Conservation (phyloP, 2,797 vertebrate species). For the Pseudomugil gertrudae region DNA sequence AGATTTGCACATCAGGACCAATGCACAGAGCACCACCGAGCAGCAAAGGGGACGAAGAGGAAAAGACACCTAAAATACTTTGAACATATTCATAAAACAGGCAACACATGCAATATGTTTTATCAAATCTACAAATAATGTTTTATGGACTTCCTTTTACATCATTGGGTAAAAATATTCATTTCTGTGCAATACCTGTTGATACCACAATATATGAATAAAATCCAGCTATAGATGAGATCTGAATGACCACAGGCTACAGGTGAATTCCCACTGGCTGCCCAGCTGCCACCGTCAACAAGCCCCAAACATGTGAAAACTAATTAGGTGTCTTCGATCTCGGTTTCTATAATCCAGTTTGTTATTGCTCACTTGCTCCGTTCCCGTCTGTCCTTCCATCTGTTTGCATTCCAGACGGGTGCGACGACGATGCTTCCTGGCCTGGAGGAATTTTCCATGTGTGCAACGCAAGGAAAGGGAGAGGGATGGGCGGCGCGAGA, state of each 20-base stretch:
- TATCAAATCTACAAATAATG: neutral
- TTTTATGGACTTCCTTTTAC: neutral
- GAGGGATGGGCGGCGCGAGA: constrained; percentile 83
- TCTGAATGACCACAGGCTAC: constrained; percentile 27
- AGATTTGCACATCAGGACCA: too few species aligned
- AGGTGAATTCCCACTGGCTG: constrained; percentile 38
- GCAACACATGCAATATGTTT: neutral
- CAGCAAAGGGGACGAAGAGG: too few species aligned
- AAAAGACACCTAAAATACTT: too few species aligned
- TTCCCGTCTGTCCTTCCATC: constrained; percentile 56
- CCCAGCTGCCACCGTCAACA: constrained; percentile 40
- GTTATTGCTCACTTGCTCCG: constrained; percentile 52
- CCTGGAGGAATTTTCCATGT: constrained; percentile 84
- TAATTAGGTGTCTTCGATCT: constrained; percentile 57
- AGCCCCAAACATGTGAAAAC: constrained; percentile 49
- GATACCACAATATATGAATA: constrained; percentile 7
- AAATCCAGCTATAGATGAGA: constrained; percentile 18
- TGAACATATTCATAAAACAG: too few species aligned
- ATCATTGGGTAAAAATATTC: neutral
- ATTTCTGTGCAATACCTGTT: constrained; percentile 2
- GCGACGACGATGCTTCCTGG: constrained; percentile 72
- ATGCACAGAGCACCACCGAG: too few species aligned
- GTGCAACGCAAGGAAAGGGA: constrained; percentile 81
- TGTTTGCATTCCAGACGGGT: constrained; percentile 78
- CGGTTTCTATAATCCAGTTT: constrained; percentile 50